phyloP scores from a whole-genome alignment of 2,797 vertebrate species.

The Urosaurus nigricauda region DNA sequence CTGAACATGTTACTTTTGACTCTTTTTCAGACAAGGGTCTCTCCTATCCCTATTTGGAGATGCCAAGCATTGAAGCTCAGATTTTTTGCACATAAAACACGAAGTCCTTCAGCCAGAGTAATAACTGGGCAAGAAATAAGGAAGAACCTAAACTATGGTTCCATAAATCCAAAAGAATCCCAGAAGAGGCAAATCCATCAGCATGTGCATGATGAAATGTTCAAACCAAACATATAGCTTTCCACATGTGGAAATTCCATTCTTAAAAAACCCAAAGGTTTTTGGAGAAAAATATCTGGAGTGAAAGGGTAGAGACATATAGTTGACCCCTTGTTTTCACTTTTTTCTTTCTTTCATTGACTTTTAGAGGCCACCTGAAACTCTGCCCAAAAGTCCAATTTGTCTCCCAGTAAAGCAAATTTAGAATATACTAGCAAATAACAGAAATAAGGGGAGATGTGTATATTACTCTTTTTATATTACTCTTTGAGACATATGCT shows the following conservation, averaged over 20 bases:
- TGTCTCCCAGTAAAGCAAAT: constrained; percentile 52
- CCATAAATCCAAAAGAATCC: constrained; percentile 26
- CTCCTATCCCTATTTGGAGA: neutral
- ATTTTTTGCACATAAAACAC: neutral
- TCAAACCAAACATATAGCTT: constrained; percentile 49
- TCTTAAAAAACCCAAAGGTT: constrained; percentile 49
- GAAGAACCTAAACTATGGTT: constrained; percentile 12
- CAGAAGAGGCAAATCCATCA: constrained; percentile 30
- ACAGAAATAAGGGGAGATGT: constrained; percentile 39
- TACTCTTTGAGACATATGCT: constrained; percentile 45
- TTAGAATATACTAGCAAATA: constrained; percentile 56
- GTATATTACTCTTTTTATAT: constrained; percentile 46
- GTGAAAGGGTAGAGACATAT: constrained; percentile 15
- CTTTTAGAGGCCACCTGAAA: constrained; percentile 55
- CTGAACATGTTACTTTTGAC: too few relatives aligned
- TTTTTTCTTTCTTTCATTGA: constrained; percentile 49
- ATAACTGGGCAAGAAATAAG: neutral
- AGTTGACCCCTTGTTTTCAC: constrained; percentile 23
- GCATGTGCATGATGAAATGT: constrained; percentile 9
- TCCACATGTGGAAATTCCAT: constrained; percentile 57
- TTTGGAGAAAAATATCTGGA: constrained; percentile 42
- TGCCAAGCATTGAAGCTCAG: neutral
- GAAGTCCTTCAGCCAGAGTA: neutral
- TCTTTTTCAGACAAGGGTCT: neutral
- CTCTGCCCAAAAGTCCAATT: constrained; percentile 42